Evolutionary conservation across 2,797 vertebrate genomes (phyloP), one percentile per base, ranked within the genome.

Genomic region (Phrynocephalus guinanensis): DNA sequence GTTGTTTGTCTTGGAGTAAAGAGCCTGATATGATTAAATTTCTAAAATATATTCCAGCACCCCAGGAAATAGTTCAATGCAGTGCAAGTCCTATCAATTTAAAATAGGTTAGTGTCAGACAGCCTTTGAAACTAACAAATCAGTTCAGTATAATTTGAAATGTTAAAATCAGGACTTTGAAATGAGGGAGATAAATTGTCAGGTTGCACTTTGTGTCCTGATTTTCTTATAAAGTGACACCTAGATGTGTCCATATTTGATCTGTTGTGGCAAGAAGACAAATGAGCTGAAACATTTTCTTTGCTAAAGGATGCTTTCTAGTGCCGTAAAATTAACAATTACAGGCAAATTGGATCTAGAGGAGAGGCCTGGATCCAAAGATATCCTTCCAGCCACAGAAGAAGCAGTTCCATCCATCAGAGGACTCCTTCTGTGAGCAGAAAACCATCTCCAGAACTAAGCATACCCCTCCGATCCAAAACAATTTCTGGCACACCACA

Each of bases 71-170:
- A 72, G 73, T 90, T 95, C 83, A 56, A 15, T 92, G 78, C 90
- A 89, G 70, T 63, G 87, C 68, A 90, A 85, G 88, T 92, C 81
- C 86, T 93, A 95, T 92, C 94, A 93, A 89, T 94, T 94, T 93
- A 93, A 95, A 95, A 92, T 79, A 93, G 89, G 89, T 92, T 90
- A 90, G 78, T 92, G 85, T 95, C 91, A 95, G 90, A 84, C 85
- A 92, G 91, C 82, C 89, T 89, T 92, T 50, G 0, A 95, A 93
- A 85, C 77, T 84, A 94, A 93, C 89, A 94, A 95, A 93, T 95
- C 87, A 93, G 73, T 73, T 73, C 84, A 87, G 38, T 88, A 87
- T 88, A 92, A 95, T 91, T 90, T 92, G 90, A 92, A 93, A 93
- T 89, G 93, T 93, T 94, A 86, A 94, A 94, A 95, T 44, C 2